phyloP scores from a whole-genome alignment of 2,113 vertebrate genomes.

The Uria aalge region DNA sequence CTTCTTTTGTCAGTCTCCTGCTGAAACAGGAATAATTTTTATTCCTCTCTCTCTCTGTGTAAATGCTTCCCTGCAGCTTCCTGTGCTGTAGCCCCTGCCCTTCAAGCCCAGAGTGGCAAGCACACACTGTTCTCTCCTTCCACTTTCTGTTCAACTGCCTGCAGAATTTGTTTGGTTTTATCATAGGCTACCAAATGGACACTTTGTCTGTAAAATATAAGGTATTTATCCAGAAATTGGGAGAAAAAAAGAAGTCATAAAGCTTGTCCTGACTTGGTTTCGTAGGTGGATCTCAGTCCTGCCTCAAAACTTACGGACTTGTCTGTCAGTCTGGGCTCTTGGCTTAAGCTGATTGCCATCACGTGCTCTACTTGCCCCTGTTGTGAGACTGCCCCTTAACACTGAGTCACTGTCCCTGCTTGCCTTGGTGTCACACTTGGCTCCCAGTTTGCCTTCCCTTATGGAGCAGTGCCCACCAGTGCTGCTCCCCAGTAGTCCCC shows the following conservation, averaged over 20 bases:
- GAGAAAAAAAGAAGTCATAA: not conserved
- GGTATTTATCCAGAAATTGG: not conserved
- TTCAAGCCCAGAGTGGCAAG: not conserved
- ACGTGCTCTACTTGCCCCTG: not conserved
- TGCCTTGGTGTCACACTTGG: not conserved
- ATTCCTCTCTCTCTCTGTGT: not conserved
- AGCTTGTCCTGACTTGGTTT: not conserved
- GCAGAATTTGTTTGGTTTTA: not conserved
- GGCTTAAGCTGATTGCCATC: not conserved
- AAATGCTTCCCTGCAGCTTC: not conserved
- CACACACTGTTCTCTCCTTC: not conserved
- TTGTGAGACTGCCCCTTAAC: not conserved
- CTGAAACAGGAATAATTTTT: not conserved
- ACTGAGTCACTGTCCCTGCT: not conserved
- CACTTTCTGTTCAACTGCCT: not conserved
- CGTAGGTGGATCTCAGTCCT: not conserved
- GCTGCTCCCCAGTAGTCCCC: fast-evolving
- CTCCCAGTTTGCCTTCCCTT: not conserved
- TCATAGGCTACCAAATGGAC: not conserved
- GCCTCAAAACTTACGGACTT: not conserved
- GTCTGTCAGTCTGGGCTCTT: not conserved
- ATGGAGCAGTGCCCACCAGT: not conserved
- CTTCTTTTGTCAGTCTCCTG: not conserved
- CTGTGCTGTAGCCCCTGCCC: not conserved
- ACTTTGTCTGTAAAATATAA: not conserved